A percentile compares a stretch with the other conserved stretches of the same genome.
phyloP scores from a whole-genome alignment of 2,888 invertebrate species.

The Aricia artaxerxes region DNA sequence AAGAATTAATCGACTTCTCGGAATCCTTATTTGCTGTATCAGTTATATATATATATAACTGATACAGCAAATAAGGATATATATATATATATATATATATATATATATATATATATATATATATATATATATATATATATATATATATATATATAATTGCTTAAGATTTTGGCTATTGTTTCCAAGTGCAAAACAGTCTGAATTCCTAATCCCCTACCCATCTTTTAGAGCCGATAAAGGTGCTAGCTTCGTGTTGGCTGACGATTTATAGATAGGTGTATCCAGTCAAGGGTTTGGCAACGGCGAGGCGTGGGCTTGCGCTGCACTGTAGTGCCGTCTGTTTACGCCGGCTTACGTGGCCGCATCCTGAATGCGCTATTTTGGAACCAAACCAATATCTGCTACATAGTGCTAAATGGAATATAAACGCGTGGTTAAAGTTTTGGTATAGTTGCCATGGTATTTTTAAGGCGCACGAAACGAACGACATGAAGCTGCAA shows the following conservation, averaged over 20 bases:
- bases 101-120: no score
- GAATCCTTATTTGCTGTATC: not conserved
- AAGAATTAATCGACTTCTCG: not conserved
- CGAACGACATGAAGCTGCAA: no score
- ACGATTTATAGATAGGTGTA: constrained; percentile 4
- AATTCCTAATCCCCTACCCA: not conserved
- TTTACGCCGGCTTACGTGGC: constrained; percentile 38
- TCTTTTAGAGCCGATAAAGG: not conserved
- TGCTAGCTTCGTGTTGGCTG: constrained; percentile 10
- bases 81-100: no score
- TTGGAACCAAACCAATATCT: constrained; percentile 41
- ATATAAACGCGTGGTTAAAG: not conserved
- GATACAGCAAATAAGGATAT: no score
- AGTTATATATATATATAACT: no score
- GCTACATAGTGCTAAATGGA: constrained; percentile 16
- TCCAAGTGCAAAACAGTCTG: not conserved
- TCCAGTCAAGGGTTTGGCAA: constrained; percentile 41
- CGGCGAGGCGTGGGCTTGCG: constrained; percentile 39
- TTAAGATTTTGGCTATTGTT: not conserved
- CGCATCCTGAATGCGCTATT: constrained; percentile 43
- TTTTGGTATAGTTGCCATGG: not conserved
- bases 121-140: no score
- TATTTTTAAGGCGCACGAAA: not conserved
- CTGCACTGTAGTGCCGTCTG: constrained; percentile 38
- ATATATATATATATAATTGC: not conserved